A percentile compares a stretch with the other conserved stretches of the same genome.
phyloP scores from a whole-genome alignment of 2,888 invertebrate genomes.

The Drosophila meridiana region DNA sequence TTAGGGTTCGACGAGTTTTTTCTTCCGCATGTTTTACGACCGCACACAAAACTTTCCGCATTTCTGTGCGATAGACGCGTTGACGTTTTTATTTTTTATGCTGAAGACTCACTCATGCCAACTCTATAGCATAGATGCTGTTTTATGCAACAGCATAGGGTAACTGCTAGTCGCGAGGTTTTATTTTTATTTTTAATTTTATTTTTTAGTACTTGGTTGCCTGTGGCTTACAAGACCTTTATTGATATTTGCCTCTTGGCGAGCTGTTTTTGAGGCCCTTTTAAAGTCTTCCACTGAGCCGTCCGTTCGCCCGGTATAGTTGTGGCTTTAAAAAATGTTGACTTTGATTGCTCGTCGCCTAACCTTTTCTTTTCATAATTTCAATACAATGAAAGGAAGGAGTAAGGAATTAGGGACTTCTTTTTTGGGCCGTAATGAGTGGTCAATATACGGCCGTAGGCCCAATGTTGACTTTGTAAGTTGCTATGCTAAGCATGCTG shows the following conservation, averaged over 20 bases:
- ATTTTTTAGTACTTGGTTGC: slow-evolving; percentile 47
- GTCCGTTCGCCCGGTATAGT: slow-evolving; percentile 8
- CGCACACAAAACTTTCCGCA: slow-evolving; percentile 35
- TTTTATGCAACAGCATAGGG: slow-evolving; percentile 18
- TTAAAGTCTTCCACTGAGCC: background rate
- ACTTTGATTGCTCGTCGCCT: slow-evolving; percentile 45
- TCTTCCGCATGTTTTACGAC: slow-evolving; percentile 61
- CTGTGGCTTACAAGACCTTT: slow-evolving; percentile 70
- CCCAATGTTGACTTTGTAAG: slow-evolving; percentile 15
- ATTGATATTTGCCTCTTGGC: slow-evolving; percentile 66
- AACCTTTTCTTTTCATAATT: slow-evolving; percentile 49
- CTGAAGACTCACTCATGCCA: background rate
- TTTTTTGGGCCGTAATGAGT: slow-evolving; percentile 60
- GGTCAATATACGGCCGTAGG: slow-evolving; percentile 15
- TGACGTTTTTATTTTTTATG: slow-evolving; percentile 5
- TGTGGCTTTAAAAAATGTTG: slow-evolving; percentile 45
- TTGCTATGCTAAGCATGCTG: slow-evolving; percentile 24
- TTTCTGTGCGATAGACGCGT: background rate
- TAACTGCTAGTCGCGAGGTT: slow-evolving; percentile 19
- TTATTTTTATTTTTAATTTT: slow-evolving; percentile 4
- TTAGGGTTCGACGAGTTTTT: slow-evolving; percentile 28
- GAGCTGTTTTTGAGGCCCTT: slow-evolving; percentile 55
- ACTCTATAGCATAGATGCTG: slow-evolving; percentile 5
- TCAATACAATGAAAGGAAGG: slow-evolving; percentile 17
- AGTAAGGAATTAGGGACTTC: slow-evolving; percentile 1